A percentile compares a stretch with the other conserved stretches of the same genome.
These are phyloP conservation scores for Temnothorax longispinosus DNA, from an alignment of 1,140 invertebrate genomes.

Conservation along the genomic window DNA sequence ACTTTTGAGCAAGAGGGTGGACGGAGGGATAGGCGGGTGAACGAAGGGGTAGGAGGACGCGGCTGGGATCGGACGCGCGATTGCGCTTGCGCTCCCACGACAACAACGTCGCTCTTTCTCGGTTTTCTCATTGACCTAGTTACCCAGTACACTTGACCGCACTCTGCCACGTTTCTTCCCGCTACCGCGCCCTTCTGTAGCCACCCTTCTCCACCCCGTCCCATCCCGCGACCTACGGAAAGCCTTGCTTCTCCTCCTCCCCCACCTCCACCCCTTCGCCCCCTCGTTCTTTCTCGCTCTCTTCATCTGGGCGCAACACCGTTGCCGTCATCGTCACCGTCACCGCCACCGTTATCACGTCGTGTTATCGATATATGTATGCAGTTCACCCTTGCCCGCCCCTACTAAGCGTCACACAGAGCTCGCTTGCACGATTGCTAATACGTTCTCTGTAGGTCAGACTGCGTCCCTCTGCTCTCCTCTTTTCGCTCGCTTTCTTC, in stretches of 20 bases:
- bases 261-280: neutral
- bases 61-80: constrained; percentile 40
- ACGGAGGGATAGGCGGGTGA: neutral
- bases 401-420: neutral
- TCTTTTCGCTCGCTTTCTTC: constrained; percentile 2
- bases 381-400: constrained; percentile 65
- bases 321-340: constrained; percentile 15
- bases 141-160: constrained; percentile 86
- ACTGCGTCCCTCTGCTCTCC: constrained; percentile 8
- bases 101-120: constrained; percentile 71
- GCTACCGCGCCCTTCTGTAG: constrained; percentile 64
- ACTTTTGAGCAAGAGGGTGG: constrained; percentile 18
- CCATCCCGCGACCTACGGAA: constrained; percentile 30
- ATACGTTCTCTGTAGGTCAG: constrained; percentile 26
- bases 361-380: constrained; percentile 41
- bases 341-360: constrained; percentile 10
- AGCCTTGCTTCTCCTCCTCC: neutral
- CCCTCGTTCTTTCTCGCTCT: constrained; percentile 39
- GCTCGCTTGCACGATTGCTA: neutral
- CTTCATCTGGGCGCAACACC: constrained; percentile 21
- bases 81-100: constrained; percentile 75
- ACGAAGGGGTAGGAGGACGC: neutral
- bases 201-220: constrained; percentile 59
- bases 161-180: constrained; percentile 71
- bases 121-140: constrained; percentile 85